Conservation (phyloP, 2,888 invertebrate genomes). For the Ecdyonurus torrentis region DNA sequence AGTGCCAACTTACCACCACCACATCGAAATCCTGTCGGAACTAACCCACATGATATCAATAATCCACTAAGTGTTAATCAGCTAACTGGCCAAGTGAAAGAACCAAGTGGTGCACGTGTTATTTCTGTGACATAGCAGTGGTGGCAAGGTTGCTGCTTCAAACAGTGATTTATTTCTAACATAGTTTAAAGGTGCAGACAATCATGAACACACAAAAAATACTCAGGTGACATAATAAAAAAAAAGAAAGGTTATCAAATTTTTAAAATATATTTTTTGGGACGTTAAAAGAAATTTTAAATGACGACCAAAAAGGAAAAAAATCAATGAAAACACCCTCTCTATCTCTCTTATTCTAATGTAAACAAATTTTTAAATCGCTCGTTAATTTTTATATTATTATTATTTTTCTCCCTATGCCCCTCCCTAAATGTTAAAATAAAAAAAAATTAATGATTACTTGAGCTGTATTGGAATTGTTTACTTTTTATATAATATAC, state of each 20-base stretch:
- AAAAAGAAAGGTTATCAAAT: not conserved
- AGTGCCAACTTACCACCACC: constrained; percentile 21
- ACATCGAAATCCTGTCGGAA: constrained; percentile 67
- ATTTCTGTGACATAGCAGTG: not conserved
- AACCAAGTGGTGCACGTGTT: constrained; percentile 5
- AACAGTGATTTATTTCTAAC: too few species aligned
- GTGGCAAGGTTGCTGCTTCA: not conserved
- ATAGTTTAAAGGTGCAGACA: not conserved
- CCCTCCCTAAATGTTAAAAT: not conserved
- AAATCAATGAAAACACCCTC: not conserved
- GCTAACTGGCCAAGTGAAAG: constrained; percentile 48
- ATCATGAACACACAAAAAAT: not conserved
- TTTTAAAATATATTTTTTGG: not conserved
- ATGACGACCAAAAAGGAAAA: not conserved
- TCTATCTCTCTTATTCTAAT: not conserved
- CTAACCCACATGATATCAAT: constrained; percentile 81
- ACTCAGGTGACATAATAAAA: not conserved
- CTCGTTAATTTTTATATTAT: too few species aligned
- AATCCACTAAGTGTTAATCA: constrained; percentile 85
- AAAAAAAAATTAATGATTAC: not conserved
- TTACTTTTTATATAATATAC: not conserved
- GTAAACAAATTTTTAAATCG: not conserved
- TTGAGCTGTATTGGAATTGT: not conserved
- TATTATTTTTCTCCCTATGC: too few species aligned
- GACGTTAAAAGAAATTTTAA: not conserved